Evolutionary conservation across 23 tunicate genomes (phyloP).

Genomic region (Oikopleura vanhoeffeni): DNA sequence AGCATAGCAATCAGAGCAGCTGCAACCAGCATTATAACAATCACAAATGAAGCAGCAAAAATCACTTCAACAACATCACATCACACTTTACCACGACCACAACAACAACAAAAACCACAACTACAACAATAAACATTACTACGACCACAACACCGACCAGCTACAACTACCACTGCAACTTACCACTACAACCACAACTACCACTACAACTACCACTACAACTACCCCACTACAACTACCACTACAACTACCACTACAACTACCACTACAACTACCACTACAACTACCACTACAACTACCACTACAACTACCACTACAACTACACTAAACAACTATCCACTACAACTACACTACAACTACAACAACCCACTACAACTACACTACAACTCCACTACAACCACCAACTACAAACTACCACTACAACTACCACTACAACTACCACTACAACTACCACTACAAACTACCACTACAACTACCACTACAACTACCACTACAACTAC

Average conservation of each 20-base stretch:
- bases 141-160: not conserved
- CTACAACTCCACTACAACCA: not conserved
- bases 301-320: constrained; percentile 1
- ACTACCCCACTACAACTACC: not conserved
- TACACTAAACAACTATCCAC: not conserved
- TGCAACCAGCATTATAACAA: not conserved
- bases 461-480: not conserved
- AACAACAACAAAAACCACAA: not conserved
- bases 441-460: not conserved
- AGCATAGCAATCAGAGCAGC: not conserved
- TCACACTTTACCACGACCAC: not conserved
- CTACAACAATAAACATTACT: not conserved
- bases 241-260: constrained; percentile 5
- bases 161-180: not conserved
- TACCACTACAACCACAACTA: not conserved
- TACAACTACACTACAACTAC: not conserved
- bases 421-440: not conserved
- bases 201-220: not conserved
- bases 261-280: not conserved
- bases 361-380: not conserved
- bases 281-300: not conserved
- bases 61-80: no score
- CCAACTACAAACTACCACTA: not conserved
- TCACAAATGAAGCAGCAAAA: not conserved
- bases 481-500: not conserved